Conservation (phyloP, 2,113 vertebrate genomes). For the Copsychus sechellarum region DNA sequence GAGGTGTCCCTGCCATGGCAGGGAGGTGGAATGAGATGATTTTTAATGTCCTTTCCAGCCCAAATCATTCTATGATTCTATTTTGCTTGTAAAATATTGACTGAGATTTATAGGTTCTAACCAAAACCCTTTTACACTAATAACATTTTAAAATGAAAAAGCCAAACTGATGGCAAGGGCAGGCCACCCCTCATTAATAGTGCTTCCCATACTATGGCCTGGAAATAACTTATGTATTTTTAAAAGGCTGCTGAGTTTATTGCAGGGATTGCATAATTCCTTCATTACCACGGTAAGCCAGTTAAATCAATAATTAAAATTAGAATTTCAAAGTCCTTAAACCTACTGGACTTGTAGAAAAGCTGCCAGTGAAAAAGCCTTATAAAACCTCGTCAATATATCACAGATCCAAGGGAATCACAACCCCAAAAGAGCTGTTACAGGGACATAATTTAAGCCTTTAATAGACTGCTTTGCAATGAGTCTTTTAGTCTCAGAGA, state of each 20-base stretch:
- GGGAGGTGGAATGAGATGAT: accelerated
- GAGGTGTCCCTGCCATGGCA: neutral
- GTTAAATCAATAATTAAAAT: constrained; percentile 9
- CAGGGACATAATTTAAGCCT: neutral
- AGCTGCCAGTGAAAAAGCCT: neutral
- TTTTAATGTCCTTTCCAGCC: neutral
- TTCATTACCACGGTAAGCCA: neutral
- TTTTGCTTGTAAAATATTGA: neutral
- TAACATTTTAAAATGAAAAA: neutral
- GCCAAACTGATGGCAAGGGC: neutral
- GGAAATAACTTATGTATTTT: constrained; percentile 34
- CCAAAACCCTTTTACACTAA: neutral
- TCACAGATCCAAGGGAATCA: neutral
- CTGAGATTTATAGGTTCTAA: neutral
- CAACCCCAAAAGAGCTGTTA: neutral
- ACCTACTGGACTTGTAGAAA: neutral
- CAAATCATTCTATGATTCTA: neutral
- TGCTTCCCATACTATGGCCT: neutral
- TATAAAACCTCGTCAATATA: neutral
- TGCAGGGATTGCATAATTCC: constrained; percentile 2
- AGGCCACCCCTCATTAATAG: neutral
- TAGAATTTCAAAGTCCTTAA: neutral
- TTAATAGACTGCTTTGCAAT: neutral
- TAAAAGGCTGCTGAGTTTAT: neutral
- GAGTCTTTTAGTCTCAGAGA: neutral